Base-by-base conservation (phyloP, 2,888 invertebrate genomes). In the Netelia fuscicornis region DNA sequence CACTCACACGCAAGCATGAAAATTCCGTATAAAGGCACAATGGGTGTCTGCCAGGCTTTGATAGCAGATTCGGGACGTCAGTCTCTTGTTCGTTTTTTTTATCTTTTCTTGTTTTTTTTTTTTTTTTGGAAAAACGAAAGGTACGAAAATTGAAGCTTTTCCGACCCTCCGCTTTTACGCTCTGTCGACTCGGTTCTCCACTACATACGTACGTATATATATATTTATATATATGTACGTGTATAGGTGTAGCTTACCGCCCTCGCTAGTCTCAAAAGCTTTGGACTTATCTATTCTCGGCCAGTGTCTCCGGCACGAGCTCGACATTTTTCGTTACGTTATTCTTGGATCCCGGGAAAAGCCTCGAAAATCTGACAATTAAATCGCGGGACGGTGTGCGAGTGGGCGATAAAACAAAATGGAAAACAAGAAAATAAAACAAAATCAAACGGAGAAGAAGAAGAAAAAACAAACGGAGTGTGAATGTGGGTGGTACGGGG, bases 131-230 rank as follows among this genome's bases (percentile, higher is more conserved):
- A 64, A 56, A 71, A n/a, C 70, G 20, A 52, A 64, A 80, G 58
- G 56, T 77, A 81, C 71, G 77, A 83, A 85, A 87, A 82, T 84
- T 81, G 60, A 85, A 81, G 80, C 83, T 85, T 75, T 81, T 13
- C 72, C 75, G 75, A 82, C 82, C 72, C 71, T 70, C 65, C 75
- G 78, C 77, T 78, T 75, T 77, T 71, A 54, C 76, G 62, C 74
- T 77, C 79, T 23, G 54, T 52, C 42, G 37, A 78, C 62, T 48
- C 48, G 74, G 75, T 75, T 62, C 72, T 75, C 60, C 23, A 48
- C 44, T 60, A 52, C 60, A 77, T 13, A 17, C 23, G 5, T 37
- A 79, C 17, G 48, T 30, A 62, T 58, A 5, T 23, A 37, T 17
- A 48, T 25, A 44, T 17, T 30, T 30, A 60, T 37, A 37, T 30